Evolutionary conservation across 1,140 invertebrate genomes (phyloP), one percentile per base, ranked within the genome.

Genomic region (Babylonia areolata): DNA sequence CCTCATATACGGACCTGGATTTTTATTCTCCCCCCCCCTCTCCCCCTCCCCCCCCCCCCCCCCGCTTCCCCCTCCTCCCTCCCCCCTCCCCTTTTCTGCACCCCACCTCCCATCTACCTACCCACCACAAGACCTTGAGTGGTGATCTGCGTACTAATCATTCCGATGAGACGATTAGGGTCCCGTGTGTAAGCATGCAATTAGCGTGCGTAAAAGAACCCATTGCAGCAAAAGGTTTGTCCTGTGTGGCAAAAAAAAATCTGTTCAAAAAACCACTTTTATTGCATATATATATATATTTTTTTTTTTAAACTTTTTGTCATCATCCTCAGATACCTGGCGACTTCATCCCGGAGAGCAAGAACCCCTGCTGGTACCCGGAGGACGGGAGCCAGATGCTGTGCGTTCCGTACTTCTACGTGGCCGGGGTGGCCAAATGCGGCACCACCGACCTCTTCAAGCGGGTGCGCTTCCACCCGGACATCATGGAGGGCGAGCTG

Each of bases 291-390:
- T n/a, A n/a, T n/a, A n/a, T n/a, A n/a, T n/a, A n/a, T 28, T 3
- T 69, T 20, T 69, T 20, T 69, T 31, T 69, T 69, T 69, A 3
- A 69, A 69, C 28, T 69, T 69, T 69, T 6, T 69, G n/a, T 69
- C 17, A 12, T 31, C 31, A 2, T 35, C 71, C 33, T 35, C 77
- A 89, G 87, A 71, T 78, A 31, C 73, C 85, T 1, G 58, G 82
- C 15, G 33, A 42, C 0, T 81, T 64, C 78, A 37, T 86, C 2
- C n/a, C 12, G 12, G 40, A 81, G 11, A 46, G 39, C 58, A 92
- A 91, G 83, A 92, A 92, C 79, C 91, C 91, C 3, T 92, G 91
- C 85, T 92, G 89, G 85, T 86, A 88, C 69, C 85, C 88, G n/a
- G 23, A 81, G 5, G 31, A n/a, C 31, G 54, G 15, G 11, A n/a